phyloP scores from a whole-genome alignment of 2,797 vertebrate species.

The Streptopelia turtur region DNA sequence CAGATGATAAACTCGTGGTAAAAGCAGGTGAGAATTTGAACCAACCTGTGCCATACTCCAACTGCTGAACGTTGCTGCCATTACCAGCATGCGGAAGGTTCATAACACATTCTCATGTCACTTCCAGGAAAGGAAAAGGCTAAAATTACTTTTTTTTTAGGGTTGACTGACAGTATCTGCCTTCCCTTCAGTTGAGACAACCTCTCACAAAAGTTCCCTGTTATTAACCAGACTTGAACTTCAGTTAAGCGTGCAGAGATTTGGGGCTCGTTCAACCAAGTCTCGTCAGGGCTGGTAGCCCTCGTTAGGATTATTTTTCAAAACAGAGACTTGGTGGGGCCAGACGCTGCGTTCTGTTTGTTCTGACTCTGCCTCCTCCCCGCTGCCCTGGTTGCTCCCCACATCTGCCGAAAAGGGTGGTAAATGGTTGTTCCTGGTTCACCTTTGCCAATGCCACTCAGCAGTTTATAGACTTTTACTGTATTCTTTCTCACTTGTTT shows the following conservation, averaged over 20 bases:
- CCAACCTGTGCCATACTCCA: neutral
- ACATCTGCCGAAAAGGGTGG: neutral
- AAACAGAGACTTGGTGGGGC: neutral
- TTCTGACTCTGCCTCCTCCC: neutral
- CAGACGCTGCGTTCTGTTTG: slow-evolving; percentile 16
- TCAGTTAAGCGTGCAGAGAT: slow-evolving; percentile 13
- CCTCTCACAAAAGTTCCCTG: neutral
- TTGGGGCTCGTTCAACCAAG: neutral
- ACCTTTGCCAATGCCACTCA: neutral
- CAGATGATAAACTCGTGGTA: neutral
- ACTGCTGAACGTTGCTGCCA: neutral
- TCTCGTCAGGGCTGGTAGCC: neutral
- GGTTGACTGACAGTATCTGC: slow-evolving; percentile 33
- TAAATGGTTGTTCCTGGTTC: neutral
- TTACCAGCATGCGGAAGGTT: neutral
- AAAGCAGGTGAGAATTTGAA: neutral
- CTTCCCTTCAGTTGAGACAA: neutral
- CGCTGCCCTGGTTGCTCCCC: neutral
- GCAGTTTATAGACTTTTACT: neutral
- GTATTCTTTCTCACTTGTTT: neutral
- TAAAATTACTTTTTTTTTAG: neutral
- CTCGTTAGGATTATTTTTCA: slow-evolving; percentile 17
- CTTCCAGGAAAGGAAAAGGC: neutral
- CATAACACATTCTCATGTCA: neutral
- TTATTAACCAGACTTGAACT: neutral